A percentile compares a stretch with the other conserved stretches of the same genome.
phyloP scores from a whole-genome alignment of 2,797 vertebrate species.

The Poeciliopsis presidionis region DNA sequence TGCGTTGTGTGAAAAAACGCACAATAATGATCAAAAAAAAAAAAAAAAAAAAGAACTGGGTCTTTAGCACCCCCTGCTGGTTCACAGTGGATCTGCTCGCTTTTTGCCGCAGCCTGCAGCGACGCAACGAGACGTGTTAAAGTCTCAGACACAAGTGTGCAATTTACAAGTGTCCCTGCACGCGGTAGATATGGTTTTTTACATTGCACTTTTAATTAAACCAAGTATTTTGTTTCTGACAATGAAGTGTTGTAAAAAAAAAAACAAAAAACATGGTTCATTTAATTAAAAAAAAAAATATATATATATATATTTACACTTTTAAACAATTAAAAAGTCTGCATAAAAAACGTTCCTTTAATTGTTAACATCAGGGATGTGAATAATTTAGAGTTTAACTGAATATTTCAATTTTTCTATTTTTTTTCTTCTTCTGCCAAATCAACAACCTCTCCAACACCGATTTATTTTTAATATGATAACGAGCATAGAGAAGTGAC shows the following conservation, averaged over 20 bases:
- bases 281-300: neutral
- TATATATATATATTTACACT: neutral
- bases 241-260: neutral
- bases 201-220: neutral
- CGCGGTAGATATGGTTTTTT: neutral
- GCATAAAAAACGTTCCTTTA: too few species aligned
- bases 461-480: neutral
- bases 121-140: neutral
- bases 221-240: neutral
- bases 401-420: neutral
- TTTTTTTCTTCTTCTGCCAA: neutral
- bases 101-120: neutral
- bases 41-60: neutral
- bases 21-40: conserved; percentile 4
- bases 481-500: neutral
- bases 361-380: neutral
- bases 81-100: conserved; percentile 21
- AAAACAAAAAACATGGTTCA: neutral
- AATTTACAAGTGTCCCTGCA: neutral
- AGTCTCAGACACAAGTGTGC: neutral
- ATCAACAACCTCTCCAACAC: neutral
- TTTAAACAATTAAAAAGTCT: neutral
- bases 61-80: conserved; percentile 64
- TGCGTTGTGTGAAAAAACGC: conserved; percentile 4
- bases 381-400: neutral